Evolutionary conservation across 2,113 vertebrate species (phyloP), one percentile per base, ranked within the genome.

Genomic region (Electrona antarctica): DNA sequence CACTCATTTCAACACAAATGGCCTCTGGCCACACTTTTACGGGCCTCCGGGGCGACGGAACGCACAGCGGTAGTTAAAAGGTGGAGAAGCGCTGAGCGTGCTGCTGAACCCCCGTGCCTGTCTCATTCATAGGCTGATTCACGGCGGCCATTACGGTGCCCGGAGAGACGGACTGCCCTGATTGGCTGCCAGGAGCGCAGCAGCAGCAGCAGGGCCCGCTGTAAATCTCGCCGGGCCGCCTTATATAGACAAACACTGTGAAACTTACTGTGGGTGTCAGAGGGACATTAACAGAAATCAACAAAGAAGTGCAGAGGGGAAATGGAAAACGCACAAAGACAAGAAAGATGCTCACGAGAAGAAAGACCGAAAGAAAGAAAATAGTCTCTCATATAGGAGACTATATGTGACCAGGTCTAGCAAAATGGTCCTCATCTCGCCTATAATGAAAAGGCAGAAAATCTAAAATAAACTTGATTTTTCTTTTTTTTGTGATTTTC

Each of bases 51-150:
- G 48, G 67, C 47, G 11, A 7, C 8, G 56, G 21, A 7, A 48
- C 54, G 49, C 62, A 41, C 59, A 12, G 63, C 71, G 13, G 2
- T 69, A 47, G 60, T 69, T 80, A 74, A 72, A 77, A 69, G 28
- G 61, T 21, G 71, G 46, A 80, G 63, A 79, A 66, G 74, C 76
- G 62, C 80, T 87, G 77, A 81, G 72, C 28, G 7, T 6, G 67
- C 60, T 7, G 52, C 67, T n/a, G 64, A 62, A 76, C 55, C 15
- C 74, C 21, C 21, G 7, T 1, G 64, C 48, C 41, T 71, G 70
- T 74, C 72, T 79, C 47, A 33, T 81, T 74, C 54, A 14, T 7
- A 7, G 67, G 10, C 60, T 79, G 77, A 85, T 83, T 79, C 67
- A 83, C 69, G 47, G 15, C 14, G 2, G 49, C 68, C 60, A 51